Conservation (phyloP, 2,797 vertebrate genomes). For the Champsocephalus gunnari region DNA sequence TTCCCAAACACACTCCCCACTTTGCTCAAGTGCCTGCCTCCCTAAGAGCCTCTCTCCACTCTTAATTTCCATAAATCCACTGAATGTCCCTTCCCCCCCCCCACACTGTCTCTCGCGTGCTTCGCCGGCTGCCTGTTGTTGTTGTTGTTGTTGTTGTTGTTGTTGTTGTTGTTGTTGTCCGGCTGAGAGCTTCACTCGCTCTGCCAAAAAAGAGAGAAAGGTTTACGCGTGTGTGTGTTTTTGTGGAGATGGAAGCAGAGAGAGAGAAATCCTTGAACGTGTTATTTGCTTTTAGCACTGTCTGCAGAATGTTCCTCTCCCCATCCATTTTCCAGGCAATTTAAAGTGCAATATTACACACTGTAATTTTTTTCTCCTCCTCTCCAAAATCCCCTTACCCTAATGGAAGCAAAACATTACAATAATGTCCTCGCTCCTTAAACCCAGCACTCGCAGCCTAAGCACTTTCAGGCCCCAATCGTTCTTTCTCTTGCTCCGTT, state of each 20-base stretch:
- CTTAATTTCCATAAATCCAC: conserved; percentile 83
- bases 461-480: conserved; percentile 84
- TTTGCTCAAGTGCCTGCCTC: conserved; percentile 75
- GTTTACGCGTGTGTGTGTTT: conserved; percentile 47
- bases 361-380: conserved; percentile 77
- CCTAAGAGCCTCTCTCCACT: conserved; percentile 73
- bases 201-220: conserved; percentile 64
- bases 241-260: conserved; percentile 51
- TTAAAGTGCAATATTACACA: conserved; percentile 87
- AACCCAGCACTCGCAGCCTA: conserved; percentile 85
- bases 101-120: conserved; percentile 44
- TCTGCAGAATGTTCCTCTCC: conserved; percentile 85
- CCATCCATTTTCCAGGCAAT: conserved; percentile 89
- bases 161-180: conserved; percentile 77
- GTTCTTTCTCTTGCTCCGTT: conserved; percentile 68
- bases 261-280: conserved; percentile 80
- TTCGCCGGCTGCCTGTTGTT: conserved; percentile 64
- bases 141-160: conserved; percentile 77
- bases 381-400: conserved; percentile 82
- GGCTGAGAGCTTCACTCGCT: conserved; percentile 75
- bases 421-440: conserved; percentile 87
- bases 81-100: conserved; percentile 65
- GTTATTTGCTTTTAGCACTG: conserved; percentile 88
- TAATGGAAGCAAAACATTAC: conserved; percentile 90
- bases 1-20: conserved; percentile 54